These are phyloP conservation scores for Petrocephalus sullivani DNA, from an alignment of 2,797 vertebrate genomes.

Conservation along the genomic window DNA sequence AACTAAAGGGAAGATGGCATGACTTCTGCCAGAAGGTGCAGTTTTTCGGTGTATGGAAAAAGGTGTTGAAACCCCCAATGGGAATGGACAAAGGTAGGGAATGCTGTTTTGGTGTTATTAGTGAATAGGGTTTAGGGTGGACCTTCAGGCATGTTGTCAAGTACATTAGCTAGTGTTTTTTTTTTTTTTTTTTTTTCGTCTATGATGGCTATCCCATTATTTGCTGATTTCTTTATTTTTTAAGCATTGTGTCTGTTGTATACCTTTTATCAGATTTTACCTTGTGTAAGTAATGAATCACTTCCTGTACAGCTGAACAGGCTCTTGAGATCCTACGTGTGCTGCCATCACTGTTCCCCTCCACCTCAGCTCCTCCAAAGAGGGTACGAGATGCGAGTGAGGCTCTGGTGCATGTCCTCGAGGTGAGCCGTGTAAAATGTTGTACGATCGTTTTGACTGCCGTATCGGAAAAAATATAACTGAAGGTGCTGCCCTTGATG, in stretches of 20 bases:
- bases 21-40: slow-evolving; percentile 36
- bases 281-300: slow-evolving; percentile 15
- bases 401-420: slow-evolving; percentile 31
- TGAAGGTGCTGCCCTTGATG: not conserved
- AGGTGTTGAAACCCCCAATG: slow-evolving; percentile 32
- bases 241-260: slow-evolving; percentile 3
- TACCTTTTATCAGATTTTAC: slow-evolving; percentile 23
- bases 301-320: slow-evolving; percentile 35
- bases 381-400: slow-evolving; percentile 27
- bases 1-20: slow-evolving; percentile 33
- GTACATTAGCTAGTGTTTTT: too few species aligned
- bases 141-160: not conserved
- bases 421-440: slow-evolving; percentile 29
- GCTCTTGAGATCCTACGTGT: slow-evolving; percentile 28
- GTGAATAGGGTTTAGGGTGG: not conserved
- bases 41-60: slow-evolving; percentile 37
- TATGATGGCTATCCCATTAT: slow-evolving; percentile 22
- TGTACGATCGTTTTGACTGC: not conserved
- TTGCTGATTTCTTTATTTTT: not conserved
- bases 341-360: slow-evolving; percentile 32
- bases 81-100: slow-evolving; percentile 33
- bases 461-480: not conserved
- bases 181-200: slow-evolving; percentile 8
- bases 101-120: not conserved
- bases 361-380: slow-evolving; percentile 28